Evolutionary conservation across 2,797 vertebrate species (phyloP).

Genomic region (Paedocypris micromegethes): DNA sequence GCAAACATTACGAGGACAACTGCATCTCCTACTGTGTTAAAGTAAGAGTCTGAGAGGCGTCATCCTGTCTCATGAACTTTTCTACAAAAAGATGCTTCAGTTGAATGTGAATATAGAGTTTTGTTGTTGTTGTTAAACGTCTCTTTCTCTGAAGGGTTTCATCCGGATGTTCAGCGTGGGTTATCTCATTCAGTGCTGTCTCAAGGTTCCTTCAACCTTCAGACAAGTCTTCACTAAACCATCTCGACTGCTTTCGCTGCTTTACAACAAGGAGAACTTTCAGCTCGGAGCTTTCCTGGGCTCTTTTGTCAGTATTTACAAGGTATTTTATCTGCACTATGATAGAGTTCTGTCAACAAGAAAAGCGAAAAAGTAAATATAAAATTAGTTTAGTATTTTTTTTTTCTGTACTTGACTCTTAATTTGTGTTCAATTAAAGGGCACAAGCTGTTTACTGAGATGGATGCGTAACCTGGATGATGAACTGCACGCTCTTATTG

Average conservation of each 20-base stretch:
- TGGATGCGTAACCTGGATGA: slow-evolving; percentile 96
- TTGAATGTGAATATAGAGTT: background rate
- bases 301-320: slow-evolving; percentile 98
- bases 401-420: slow-evolving; percentile 11
- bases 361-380: no score
- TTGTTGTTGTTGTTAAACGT: background rate
- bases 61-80: background rate
- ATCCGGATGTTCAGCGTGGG: slow-evolving; percentile 97
- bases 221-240: slow-evolving; percentile 90
- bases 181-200: slow-evolving; percentile 96
- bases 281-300: slow-evolving; percentile 94
- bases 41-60: slow-evolving; percentile 67
- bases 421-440: slow-evolving; percentile 60
- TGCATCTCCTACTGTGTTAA: slow-evolving; percentile 97
- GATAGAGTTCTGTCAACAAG: background rate
- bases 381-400: background rate
- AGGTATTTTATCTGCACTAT: slow-evolving; percentile 67
- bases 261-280: slow-evolving; percentile 98
- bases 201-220: slow-evolving; percentile 89
- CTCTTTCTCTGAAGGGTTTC: slow-evolving; percentile 74
- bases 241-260: slow-evolving; percentile 84
- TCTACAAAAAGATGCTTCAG: no score
- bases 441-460: slow-evolving; percentile 91
- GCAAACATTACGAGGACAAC: slow-evolving; percentile 96
- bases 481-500: slow-evolving; percentile 91